Evolutionary conservation across 2,888 invertebrate genomes (phyloP).

Genomic region (Spilarctia lutea): DNA sequence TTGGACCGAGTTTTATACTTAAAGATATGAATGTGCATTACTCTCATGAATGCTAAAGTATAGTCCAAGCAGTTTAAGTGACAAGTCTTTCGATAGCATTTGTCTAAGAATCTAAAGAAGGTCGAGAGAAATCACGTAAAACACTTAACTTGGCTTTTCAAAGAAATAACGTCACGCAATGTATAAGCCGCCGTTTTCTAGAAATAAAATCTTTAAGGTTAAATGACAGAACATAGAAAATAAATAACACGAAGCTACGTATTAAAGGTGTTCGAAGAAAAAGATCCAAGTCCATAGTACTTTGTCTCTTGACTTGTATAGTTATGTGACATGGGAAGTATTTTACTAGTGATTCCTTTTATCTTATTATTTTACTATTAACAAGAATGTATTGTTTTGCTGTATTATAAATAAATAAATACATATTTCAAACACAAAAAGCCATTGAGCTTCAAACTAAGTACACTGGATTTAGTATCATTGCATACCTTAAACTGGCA

Average conservation of each 20-base stretch:
- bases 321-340: constrained; percentile 34
- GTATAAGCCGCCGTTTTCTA: neutral
- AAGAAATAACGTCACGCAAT: neutral
- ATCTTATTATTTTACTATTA: constrained; percentile 39
- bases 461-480: no score
- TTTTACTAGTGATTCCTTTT: constrained; percentile 44
- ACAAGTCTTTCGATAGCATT: neutral
- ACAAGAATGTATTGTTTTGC: constrained; percentile 32
- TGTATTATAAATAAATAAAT: constrained; percentile 18
- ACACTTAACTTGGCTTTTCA: neutral
- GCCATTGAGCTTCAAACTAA: no score
- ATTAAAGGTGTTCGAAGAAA: constrained; percentile 15
- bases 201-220: neutral
- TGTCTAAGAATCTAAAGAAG: neutral
- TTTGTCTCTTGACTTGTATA: constrained; percentile 36
- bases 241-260: neutral
- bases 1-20: neutral
- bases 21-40: no score
- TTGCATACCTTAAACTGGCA: no score
- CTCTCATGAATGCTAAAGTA: neutral
- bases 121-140: neutral
- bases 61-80: neutral
- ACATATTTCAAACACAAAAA: no score
- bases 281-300: constrained; percentile 13
- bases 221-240: constrained; percentile 3